Evolutionary conservation across 2,113 vertebrate genomes (phyloP).

Genomic region (Zosterops borbonicus): DNA sequence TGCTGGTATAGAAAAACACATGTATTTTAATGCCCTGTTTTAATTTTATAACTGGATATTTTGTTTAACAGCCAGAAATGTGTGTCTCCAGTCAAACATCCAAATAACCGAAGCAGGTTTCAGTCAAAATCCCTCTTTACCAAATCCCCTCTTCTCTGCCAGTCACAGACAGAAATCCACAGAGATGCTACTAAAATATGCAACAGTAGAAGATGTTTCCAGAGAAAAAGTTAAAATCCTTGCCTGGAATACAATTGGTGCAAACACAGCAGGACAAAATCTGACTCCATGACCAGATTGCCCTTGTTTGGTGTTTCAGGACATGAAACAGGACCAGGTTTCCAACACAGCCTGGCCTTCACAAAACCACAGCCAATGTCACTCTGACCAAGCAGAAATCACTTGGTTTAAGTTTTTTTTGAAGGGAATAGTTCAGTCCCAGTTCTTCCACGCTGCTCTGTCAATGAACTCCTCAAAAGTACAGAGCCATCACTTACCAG

Average conservation of each 20-base stretch:
- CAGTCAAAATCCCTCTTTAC: neutral
- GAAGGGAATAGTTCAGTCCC: neutral
- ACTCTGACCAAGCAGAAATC: neutral
- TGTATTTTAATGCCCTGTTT: neutral
- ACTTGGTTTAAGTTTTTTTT: neutral
- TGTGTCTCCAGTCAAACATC: neutral
- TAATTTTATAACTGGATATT: neutral
- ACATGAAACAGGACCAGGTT: fast-evolving
- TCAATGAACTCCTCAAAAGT: neutral
- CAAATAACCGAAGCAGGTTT: neutral
- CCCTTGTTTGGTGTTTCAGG: neutral
- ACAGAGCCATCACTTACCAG: neutral
- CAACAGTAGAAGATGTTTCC: neutral
- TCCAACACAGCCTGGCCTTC: neutral
- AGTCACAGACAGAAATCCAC: neutral
- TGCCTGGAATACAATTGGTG: neutral
- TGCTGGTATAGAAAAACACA: neutral
- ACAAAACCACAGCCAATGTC: neutral
- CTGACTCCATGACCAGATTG: neutral
- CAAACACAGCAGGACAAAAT: neutral
- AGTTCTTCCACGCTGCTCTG: neutral
- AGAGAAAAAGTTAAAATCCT: neutral
- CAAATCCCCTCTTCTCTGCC: neutral
- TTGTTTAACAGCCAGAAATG: neutral
- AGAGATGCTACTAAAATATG: neutral